Conservation (phyloP, 1,140 invertebrate genomes). For the Brachionus rotundiformis region DNA sequence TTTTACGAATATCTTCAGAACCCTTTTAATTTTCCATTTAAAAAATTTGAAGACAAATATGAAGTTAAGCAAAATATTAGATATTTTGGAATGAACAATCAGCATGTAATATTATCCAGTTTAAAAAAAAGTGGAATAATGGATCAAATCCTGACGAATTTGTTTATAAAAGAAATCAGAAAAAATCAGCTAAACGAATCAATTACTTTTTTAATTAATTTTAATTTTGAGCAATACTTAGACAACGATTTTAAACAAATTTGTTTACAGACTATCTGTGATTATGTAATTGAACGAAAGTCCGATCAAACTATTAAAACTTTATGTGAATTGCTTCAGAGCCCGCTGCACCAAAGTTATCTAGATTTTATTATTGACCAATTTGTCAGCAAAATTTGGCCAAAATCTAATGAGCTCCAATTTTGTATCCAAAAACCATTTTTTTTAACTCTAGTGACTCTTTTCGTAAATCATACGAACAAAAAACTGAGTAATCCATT, state of each 20-base stretch:
- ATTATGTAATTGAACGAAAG: not conserved
- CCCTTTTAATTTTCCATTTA: not conserved
- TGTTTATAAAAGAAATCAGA: not conserved
- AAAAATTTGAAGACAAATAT: slow-evolving; percentile 8
- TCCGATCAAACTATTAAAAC: not conserved
- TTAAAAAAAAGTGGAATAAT: not conserved
- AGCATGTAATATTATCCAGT: not conserved
- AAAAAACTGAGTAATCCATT: not conserved
- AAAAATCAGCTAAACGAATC: not conserved
- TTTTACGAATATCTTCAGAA: not conserved
- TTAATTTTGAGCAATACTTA: not conserved
- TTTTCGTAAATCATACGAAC: not conserved
- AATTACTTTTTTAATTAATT: not conserved
- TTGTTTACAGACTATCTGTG: not conserved
- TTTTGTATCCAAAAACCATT: not conserved
- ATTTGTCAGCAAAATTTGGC: not conserved
- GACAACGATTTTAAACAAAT: not conserved
- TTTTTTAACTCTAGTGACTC: not conserved
- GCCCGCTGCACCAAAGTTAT: not conserved
- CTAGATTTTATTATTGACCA: not conserved
- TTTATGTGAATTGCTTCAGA: not conserved
- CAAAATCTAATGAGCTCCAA: not conserved
- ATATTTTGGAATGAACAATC: slow-evolving; percentile 16
- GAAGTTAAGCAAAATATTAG: slow-evolving; percentile 2
- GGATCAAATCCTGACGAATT: not conserved